Evolutionary conservation across 23 tunicate species (phyloP).

Genomic region (Trididemnum clinides): DNA sequence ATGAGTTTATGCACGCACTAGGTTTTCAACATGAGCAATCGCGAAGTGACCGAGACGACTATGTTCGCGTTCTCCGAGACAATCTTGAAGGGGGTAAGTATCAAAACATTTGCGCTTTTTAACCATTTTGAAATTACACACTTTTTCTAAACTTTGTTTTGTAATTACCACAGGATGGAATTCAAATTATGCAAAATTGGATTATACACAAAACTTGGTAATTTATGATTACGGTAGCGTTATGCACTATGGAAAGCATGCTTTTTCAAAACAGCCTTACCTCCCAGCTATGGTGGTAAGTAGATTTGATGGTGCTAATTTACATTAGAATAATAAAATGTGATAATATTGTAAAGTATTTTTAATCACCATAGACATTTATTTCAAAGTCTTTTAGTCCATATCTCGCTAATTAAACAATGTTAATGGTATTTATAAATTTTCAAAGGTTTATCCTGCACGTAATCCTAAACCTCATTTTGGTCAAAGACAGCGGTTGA

Average conservation of each 20-base stretch:
- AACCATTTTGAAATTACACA: neutral
- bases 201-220: constrained; percentile 72
- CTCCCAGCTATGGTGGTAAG: constrained; percentile 92
- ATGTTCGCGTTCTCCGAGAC: constrained; percentile 67
- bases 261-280: constrained; percentile 75
- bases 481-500: constrained; percentile 85
- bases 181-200: constrained; percentile 58
- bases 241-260: constrained; percentile 88
- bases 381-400: too few relatives aligned
- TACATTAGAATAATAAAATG: too few relatives aligned
- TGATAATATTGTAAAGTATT: too few relatives aligned
- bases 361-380: too few relatives aligned
- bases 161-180: neutral
- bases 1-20: constrained; percentile 97
- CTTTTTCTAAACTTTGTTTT: neutral
- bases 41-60: constrained; percentile 93
- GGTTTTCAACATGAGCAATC: constrained; percentile 99
- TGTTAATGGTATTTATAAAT: too few relatives aligned
- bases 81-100: constrained; percentile 79
- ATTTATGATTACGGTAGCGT: constrained; percentile 98
- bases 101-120: neutral
- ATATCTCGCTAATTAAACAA: too few relatives aligned
- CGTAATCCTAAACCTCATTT: constrained; percentile 79
- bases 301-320: neutral
- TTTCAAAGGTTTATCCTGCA: constrained; percentile 46